Evolutionary conservation across 2,113 vertebrate genomes (phyloP).

Genomic region (Sceloporus undulatus): DNA sequence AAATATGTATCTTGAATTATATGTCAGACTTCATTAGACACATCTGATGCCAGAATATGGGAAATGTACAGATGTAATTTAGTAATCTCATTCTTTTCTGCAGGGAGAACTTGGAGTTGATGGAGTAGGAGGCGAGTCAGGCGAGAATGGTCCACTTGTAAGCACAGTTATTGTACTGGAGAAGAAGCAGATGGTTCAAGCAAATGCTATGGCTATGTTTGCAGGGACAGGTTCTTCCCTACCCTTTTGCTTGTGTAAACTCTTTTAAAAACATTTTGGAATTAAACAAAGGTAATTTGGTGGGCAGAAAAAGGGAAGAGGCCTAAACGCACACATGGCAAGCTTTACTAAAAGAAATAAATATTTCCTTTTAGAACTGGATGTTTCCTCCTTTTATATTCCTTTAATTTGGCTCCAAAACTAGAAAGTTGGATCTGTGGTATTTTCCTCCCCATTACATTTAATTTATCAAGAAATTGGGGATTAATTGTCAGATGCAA

Average conservation of each 20-base stretch:
- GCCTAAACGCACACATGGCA: not conserved
- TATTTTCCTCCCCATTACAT: not conserved
- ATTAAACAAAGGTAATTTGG: not conserved
- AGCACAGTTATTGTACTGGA: not conserved
- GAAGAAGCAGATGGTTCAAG: not conserved
- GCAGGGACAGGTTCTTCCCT: not conserved
- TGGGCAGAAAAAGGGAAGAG: not conserved
- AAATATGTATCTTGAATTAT: not conserved
- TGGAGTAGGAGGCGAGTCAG: slow-evolving; percentile 59
- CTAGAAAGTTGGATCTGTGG: slow-evolving; percentile 1
- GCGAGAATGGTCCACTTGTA: slow-evolving; percentile 65
- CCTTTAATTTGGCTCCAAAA: not conserved
- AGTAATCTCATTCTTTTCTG: slow-evolving; percentile 35
- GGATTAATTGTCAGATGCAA: too few relatives aligned
- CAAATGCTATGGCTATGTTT: not conserved
- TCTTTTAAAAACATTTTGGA: not conserved
- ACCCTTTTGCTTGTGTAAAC: not conserved
- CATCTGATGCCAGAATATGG: not conserved
- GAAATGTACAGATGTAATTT: not conserved
- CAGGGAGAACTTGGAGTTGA: slow-evolving; percentile 65
- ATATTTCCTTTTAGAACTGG: not conserved
- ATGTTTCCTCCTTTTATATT: not conserved
- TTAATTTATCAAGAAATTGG: not conserved
- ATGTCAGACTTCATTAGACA: not conserved
- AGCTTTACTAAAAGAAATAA: not conserved